Base-by-base conservation (phyloP, 2,113 vertebrate genomes). In the Neogobius melanostomus region DNA sequence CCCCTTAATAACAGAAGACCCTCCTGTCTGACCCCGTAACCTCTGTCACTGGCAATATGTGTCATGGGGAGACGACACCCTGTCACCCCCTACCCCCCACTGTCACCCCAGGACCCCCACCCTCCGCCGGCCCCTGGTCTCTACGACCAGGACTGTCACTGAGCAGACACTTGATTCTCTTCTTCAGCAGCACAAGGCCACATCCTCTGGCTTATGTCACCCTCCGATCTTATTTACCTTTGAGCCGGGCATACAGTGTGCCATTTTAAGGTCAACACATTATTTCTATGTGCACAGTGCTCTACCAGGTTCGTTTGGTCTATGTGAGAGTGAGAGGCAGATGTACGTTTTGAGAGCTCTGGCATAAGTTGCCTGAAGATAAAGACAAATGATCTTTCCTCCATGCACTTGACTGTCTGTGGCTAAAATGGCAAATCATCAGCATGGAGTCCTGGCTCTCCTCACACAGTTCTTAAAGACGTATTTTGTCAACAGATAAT, bases 1-100 rank as follows among this genome's bases (percentile, higher is more conserved):
- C 88, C 85, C 81, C 88, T 91, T 91, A 88, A 88, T 88, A 91
- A 92, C 87, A 91, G 87, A 87, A 89, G 90, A 87, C 89, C 89
- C 83, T 90, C 90, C 89, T 76, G 89, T 92, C 90, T 92, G 91
- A 92, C 91, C 92, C 85, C 69, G 69, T 90, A 78, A 92, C 93
- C 93, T 92, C 92, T 92, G 92, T 93, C 92, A 93, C 80, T 54
- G 68, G 83, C 89, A 91, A 92, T 92, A 87, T 68, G 82, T 91
- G 90, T 94, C 92, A 93, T 81, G 53, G 82, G 66, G 46, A 61
- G 82, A 85, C 73, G 69, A 88, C 89, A 88, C 85, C 71, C 83
- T 85, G 87, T 88, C 89, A 89, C 77, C 77, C 74, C 48, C 64
- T 61, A 46, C 42, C 15, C 66, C 56, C 64, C 69, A 62, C 17